Evolutionary conservation across 2,797 vertebrate species (phyloP).

Genomic region (Thunnus albacares): DNA sequence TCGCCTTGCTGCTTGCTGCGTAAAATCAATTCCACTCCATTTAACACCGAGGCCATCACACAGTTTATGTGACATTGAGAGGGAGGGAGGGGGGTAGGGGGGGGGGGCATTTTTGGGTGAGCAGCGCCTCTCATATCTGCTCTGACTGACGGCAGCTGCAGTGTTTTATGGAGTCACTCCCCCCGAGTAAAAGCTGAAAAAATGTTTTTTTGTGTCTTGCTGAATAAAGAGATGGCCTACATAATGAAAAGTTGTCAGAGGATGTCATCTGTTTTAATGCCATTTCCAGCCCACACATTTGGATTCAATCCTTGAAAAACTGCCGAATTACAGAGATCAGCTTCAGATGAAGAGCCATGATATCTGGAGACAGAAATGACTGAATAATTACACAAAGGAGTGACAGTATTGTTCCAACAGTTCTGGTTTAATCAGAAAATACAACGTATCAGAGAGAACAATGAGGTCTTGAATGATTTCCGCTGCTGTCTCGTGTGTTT

Average conservation of each 20-base stretch:
- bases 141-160: slow-evolving; percentile 58
- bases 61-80: slow-evolving; percentile 74
- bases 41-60: slow-evolving; percentile 74
- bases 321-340: slow-evolving; percentile 31
- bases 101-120: slow-evolving; percentile 32
- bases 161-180: slow-evolving; percentile 56
- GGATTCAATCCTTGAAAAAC: slow-evolving; percentile 44
- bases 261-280: slow-evolving; percentile 49
- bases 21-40: slow-evolving; percentile 80
- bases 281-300: slow-evolving; percentile 54
- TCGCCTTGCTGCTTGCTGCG: slow-evolving; percentile 62
- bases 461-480: background rate
- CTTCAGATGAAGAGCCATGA: slow-evolving; percentile 13
- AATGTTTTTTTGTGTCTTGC: background rate
- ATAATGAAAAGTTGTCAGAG: slow-evolving; percentile 61
- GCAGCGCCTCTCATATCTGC: slow-evolving; percentile 40
- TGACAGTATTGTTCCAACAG: background rate
- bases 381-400: background rate
- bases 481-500: background rate
- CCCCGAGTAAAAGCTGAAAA: slow-evolving; percentile 17
- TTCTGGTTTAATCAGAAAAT: background rate
- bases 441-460: background rate
- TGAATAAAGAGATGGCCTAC: slow-evolving; percentile 57
- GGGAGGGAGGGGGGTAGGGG: background rate
- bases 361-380: slow-evolving; percentile 3